Evolutionary conservation across 2,888 invertebrate genomes (phyloP), one percentile per base, ranked within the genome.

Genomic region (Ectemnius lituratus): DNA sequence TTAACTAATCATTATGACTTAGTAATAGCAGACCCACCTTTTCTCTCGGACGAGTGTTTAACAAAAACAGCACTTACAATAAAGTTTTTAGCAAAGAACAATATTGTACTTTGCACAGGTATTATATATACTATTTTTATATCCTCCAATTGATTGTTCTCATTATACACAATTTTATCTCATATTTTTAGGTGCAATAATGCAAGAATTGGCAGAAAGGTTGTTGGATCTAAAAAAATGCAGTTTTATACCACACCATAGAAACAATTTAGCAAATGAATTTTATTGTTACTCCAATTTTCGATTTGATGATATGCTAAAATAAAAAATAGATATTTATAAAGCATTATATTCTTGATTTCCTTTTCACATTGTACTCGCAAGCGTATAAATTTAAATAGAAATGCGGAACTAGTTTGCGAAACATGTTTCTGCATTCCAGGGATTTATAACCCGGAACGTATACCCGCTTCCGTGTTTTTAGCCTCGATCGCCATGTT

Each of bases 21-120:
- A 27, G 95, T 99, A 0, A 92, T 99, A 67, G 97, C 96, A 0
- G 99, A 99, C 92, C 99, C 99, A 0, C 99, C 99, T 0, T 99
- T 98, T 91, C 92, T 99, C 2, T 96, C 98, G 0, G 95, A 97
- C 82, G 98, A 98, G 89, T 99, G 99, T 90, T 92, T 98, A 62
- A 93, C 94, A 0, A 98, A 98, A 92, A 95, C 95, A 0, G 93
- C 96, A 0, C 91, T 94, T 71, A 97, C 97, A 0, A 94, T 98
- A 1, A 94, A 94, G 81, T 93, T 94, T 83, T 89, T 99, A 66
- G 91, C 94, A 0, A 96, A 95, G 88, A 93, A 93, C 11, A 95
- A 95, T 88, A 94, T 98, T 37, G 93, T 98, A 1, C 92, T 99
- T 6, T 98, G 98, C 87, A 98, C 98, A 62, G 98, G 97, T 93